phyloP scores from a whole-genome alignment of 2,888 invertebrate genomes.

The Noctua janthina region DNA sequence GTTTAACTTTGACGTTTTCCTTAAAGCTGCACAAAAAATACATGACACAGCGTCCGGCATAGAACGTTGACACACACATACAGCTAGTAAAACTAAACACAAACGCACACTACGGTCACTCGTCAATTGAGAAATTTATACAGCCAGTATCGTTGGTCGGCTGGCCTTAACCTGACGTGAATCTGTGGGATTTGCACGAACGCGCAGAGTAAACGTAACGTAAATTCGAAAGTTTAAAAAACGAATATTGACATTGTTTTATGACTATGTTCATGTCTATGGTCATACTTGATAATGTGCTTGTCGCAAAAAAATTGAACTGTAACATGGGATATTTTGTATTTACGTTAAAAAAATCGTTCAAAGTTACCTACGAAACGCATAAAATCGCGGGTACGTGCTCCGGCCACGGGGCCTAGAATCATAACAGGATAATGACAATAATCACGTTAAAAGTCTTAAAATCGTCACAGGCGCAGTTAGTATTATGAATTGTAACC shows the following conservation, averaged over 20 bases:
- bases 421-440: no score
- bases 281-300: neutral
- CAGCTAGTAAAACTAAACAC: neutral
- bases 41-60: neutral
- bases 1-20: constrained; percentile 2
- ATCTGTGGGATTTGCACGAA: neutral
- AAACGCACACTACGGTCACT: neutral
- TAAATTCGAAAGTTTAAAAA: neutral
- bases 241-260: neutral
- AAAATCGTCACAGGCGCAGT: no score
- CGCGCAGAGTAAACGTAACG: neutral
- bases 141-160: neutral
- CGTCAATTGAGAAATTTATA: neutral
- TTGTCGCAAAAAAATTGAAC: neutral
- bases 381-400: no score
- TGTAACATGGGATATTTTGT: neutral
- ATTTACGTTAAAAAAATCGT: neutral
- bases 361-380: no score
- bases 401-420: no score
- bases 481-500: no score
- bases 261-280: neutral
- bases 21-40: neutral
- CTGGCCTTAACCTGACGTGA: neutral
- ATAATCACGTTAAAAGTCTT: no score
- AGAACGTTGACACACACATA: neutral